Percentiles rank a stretch among this genome's conserved stretches.
Conservation (phyloP, 2,888 invertebrate genomes). For the Aphidius colemani region DNA sequence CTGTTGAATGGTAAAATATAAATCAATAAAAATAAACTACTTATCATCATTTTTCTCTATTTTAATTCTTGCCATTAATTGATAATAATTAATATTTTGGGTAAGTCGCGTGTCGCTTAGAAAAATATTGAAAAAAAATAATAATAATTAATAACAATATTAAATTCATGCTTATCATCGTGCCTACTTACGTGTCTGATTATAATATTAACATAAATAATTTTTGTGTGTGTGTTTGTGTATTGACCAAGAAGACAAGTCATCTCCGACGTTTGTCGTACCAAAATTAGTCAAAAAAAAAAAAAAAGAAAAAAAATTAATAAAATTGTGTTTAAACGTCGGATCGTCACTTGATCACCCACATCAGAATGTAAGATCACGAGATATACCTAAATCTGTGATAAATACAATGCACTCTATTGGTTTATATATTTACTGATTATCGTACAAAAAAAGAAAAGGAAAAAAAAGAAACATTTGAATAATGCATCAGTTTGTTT, state of each 20-base stretch:
- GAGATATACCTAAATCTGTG: conserved; percentile 19
- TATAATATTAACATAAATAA: conserved; percentile 1
- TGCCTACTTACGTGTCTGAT: conserved; percentile 2
- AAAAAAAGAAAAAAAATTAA: background rate
- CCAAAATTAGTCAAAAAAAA: background rate
- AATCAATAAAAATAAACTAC: conserved; percentile 8
- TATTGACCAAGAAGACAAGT: no score
- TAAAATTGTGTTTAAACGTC: background rate
- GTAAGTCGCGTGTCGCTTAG: conserved; percentile 11
- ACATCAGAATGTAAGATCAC: conserved; percentile 13
- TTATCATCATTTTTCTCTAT: conserved; percentile 12
- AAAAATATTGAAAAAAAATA: background rate
- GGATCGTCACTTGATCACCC: background rate
- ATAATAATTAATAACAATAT: conserved; percentile 4
- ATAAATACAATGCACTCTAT: conserved; percentile 14
- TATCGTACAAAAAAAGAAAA: conserved; percentile 9
- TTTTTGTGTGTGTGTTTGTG: background rate
- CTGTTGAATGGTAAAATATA: conserved; percentile 51
- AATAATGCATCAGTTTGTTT: conserved; percentile 8
- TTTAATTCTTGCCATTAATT: conserved; percentile 13
- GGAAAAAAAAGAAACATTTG: background rate
- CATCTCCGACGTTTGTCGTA: conserved; percentile 1
- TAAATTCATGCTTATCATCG: background rate
- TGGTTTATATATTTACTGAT: conserved; percentile 12
- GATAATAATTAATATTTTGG: conserved; percentile 12